Evolutionary conservation across 2,797 vertebrate genomes (phyloP), one percentile per base, ranked within the genome.

Genomic region (Smutsia temminckii): DNA sequence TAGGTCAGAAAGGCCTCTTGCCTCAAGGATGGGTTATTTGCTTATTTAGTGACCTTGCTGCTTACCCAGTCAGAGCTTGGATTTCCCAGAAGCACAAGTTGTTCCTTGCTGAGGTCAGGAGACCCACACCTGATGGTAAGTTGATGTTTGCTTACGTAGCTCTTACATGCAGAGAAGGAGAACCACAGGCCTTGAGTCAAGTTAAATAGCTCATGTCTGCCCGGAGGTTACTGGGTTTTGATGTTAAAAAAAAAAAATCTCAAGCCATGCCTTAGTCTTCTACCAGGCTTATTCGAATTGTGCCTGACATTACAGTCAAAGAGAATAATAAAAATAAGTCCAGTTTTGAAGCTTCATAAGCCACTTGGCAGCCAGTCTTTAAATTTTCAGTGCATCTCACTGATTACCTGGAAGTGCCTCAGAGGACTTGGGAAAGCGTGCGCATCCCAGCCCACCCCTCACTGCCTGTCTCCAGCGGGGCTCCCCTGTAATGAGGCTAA

Each of bases 361-460:
- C 84, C 92, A 94, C 85, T 97, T 95, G 94, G 75, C 68, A 40
- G 27, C 69, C 49, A 92, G 95, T 94, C 95, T 98, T 97, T 97
- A 96, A 93, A 97, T 94, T 97, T 98, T 94, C 97, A 97, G 90
- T 85, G 75, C 87, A 72, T 98, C 96, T 97, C 83, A 96, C 97
- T 97, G 97, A 97, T 93, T 93, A 97, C 96, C 94, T 96, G 91
- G 80, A 96, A 96, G 84, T 79, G 90, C 80, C 55, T 13, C 61
- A 10, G 42, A 40, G 37, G 37, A 63, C 84, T 81, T 3, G 4
- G 37, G 69, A 46, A 25, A 46, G 10, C 46, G 46, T 46, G 46
- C 18, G 12, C 3, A 0, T 0, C 1, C 32, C 42, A 0, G 27
- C 64, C 53, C 18, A 6, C 3, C 18, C 4, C 25, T 8, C 42